A percentile compares a stretch with the other conserved stretches of the same genome.
Evolutionary conservation across 2,113 vertebrate species (phyloP).

Genomic region (Neogale vison): DNA sequence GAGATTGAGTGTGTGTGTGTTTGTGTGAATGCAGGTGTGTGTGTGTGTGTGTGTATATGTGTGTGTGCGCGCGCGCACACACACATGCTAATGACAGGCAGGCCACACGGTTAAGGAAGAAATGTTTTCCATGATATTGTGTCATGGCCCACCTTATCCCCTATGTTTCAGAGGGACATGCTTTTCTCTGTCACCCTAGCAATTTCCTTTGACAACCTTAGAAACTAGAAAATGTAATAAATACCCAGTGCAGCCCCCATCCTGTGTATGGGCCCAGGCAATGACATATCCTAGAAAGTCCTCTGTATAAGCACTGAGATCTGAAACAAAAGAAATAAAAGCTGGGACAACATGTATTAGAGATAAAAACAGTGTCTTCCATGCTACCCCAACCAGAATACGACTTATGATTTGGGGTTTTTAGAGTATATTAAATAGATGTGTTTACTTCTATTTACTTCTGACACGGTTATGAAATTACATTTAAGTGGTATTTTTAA

Average conservation of each 20-base stretch:
- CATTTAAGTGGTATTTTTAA: not conserved
- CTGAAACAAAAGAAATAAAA: not conserved
- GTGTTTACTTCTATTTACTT: not conserved
- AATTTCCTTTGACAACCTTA: not conserved
- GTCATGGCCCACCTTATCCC: not conserved
- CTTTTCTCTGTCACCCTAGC: not conserved
- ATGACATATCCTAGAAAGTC: not conserved
- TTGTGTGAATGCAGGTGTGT: not conserved
- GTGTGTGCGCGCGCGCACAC: rapidly evolving
- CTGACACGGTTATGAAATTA: not conserved
- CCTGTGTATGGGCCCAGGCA: not conserved
- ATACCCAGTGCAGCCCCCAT: not conserved
- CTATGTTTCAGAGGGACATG: not conserved
- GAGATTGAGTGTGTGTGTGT: not conserved
- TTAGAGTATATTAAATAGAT: not conserved
- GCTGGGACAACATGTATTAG: not conserved
- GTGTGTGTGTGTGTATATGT: not conserved
- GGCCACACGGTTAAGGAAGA: not conserved
- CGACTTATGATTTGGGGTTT: not conserved
- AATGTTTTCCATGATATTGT: not conserved
- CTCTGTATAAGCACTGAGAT: not conserved
- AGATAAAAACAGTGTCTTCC: not conserved
- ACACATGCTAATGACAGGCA: not conserved
- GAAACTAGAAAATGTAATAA: not conserved
- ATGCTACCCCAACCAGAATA: not conserved